These are phyloP conservation scores for Aleiodes leptofemur DNA, from an alignment of 2,888 invertebrate genomes.

Conservation along the genomic window DNA sequence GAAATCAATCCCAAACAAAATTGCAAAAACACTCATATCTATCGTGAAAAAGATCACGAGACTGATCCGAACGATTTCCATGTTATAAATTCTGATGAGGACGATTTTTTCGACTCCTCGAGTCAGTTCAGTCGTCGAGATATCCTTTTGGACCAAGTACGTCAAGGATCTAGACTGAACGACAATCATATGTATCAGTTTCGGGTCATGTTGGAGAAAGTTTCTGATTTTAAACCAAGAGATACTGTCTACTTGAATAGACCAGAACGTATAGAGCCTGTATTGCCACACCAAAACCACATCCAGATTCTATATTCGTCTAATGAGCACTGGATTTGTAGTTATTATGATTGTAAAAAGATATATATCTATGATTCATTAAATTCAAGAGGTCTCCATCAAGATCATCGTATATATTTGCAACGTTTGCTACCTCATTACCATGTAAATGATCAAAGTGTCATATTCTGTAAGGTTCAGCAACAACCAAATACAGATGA, in stretches of 20 bases:
- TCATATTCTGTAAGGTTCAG: conserved; percentile 35
- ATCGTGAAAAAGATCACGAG: no score
- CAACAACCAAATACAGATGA: conserved; percentile 37
- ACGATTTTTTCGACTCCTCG: no score
- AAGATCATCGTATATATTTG: conserved; percentile 36
- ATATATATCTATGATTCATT: conserved; percentile 47
- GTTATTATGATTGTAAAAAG: conserved; percentile 34
- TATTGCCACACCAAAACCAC: conserved; percentile 28
- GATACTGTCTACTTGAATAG: conserved; percentile 26
- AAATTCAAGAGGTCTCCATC: conserved; percentile 3
- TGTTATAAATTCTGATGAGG: no score
- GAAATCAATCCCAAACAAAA: no score
- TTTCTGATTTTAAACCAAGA: conserved; percentile 26
- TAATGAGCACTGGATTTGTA: conserved; percentile 41
- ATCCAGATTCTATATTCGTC: conserved; percentile 43
- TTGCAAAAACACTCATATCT: no score
- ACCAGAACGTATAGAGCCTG: conserved; percentile 33
- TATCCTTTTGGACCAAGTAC: neutral
- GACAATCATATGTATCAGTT: conserved; percentile 41
- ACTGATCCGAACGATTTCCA: no score
- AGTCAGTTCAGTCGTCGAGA: neutral
- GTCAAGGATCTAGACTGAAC: conserved; percentile 5
- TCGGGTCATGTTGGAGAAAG: conserved; percentile 8
- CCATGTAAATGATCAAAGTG: neutral
- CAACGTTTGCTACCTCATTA: conserved; percentile 22